phyloP scores from a whole-genome alignment of 2,113 vertebrate genomes.

The Notothenia rossii region DNA sequence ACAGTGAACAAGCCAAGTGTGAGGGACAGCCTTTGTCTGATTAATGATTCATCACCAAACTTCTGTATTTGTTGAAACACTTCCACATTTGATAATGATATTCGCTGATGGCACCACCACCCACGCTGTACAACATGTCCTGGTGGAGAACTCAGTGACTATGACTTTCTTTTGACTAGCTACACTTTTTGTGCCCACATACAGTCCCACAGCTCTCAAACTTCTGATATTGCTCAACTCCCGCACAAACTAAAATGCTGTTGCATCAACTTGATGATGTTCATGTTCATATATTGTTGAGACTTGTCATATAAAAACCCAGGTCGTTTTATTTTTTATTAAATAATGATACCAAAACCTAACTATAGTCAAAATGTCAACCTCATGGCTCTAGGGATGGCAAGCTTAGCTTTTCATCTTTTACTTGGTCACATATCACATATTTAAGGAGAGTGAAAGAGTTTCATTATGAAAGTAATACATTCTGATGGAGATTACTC shows the following conservation, averaged over 20 bases:
- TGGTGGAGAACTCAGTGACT: neutral
- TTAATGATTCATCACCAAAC: neutral
- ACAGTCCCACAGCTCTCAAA: neutral
- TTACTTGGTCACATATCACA: neutral
- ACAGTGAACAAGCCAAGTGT: neutral
- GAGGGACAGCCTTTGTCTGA: neutral
- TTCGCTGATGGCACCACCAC: neutral
- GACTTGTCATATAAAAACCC: too few species aligned
- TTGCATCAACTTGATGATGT: too few species aligned
- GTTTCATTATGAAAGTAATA: neutral
- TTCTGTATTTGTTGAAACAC: constrained; percentile 1
- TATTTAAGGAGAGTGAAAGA: neutral
- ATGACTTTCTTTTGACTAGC: neutral
- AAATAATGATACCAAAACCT: neutral
- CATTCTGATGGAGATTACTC: neutral
- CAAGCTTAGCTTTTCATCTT: neutral
- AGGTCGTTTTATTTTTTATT: neutral
- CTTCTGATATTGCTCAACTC: neutral
- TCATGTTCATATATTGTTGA: too few species aligned
- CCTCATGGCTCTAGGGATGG: neutral
- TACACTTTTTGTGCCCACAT: neutral
- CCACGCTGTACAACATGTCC: constrained; percentile 3
- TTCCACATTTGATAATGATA: neutral
- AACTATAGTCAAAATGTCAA: neutral
- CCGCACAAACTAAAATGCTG: neutral